Base-by-base conservation (phyloP, 2,888 invertebrate genomes). In the Sturmia bella region DNA sequence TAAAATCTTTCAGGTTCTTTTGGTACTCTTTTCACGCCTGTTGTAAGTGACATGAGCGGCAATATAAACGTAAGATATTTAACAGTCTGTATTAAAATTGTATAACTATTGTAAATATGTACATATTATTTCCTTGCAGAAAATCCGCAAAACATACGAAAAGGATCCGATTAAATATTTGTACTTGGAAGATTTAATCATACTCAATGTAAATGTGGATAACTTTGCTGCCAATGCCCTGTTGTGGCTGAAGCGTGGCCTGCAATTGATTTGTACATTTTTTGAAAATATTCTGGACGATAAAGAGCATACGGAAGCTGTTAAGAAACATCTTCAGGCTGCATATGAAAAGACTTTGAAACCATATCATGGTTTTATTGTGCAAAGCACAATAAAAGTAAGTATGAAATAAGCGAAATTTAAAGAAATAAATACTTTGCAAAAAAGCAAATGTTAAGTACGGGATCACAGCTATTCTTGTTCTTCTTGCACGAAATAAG, bases 41-140 rank as follows among this genome's bases (percentile, higher is more conserved):
- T 96, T 48, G 94, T 94, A 86, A 93, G 93, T 89, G 96, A 96
- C 87, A 95, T 96, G 93, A 93, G 93, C 91, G 94, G 94, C 86
- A 96, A 96, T 90, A 94, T 96, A 85, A 92, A 93, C 89, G 96
- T 95, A 91, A 93, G 86, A 77, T 56, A 43, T 21, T 39, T 19
- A 12, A 4, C 21, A 17, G 0, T 37, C 1, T 13, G n/a, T 70
- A 15, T 5, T 41, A 15, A 19, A 37, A 7, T 15, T 6, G 17
- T 48, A 21, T 41, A 13, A 32, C 13, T 21, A 32, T 32, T 3
- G n/a, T 19, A 7, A 41, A 19, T 12, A n/a, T n/a, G n/a, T n/a
- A n/a, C n/a, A n/a, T 50, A 56, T 37, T 5, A 12, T 73, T 77
- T 72, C 81, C 74, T 85, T 74, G 85, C 89, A 95, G 94, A 95